Evolutionary conservation across 2,113 vertebrate genomes (phyloP).

Genomic region (Andinoacara biseriatus): DNA sequence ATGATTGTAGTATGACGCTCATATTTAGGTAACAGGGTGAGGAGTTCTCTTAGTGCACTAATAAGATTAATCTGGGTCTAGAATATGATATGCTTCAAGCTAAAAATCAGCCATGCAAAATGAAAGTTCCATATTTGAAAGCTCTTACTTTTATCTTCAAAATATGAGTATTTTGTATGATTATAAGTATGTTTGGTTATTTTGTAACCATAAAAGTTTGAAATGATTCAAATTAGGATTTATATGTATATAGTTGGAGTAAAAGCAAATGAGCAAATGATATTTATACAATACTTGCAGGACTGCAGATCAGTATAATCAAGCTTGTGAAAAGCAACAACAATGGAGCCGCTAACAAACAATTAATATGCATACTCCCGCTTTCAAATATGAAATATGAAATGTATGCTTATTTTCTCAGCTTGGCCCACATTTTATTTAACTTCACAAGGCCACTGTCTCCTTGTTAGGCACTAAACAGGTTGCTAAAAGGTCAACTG

Average conservation of each 20-base stretch:
- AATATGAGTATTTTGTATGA: too few species aligned
- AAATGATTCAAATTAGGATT: not conserved
- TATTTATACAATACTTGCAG: not conserved
- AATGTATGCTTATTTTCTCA: constrained; percentile 7
- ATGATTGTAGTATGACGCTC: not conserved
- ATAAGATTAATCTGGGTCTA: fast-evolving
- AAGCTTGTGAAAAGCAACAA: not conserved
- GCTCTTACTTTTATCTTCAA: not conserved
- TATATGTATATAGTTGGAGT: not conserved
- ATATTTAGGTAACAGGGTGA: not conserved
- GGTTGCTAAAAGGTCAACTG: constrained; percentile 39
- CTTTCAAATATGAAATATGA: not conserved
- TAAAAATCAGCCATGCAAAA: not conserved
- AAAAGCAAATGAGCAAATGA: not conserved
- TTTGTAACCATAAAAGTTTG: not conserved
- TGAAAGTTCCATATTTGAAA: not conserved
- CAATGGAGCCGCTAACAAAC: not conserved
- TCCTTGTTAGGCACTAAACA: constrained; percentile 36
- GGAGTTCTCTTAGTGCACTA: not conserved
- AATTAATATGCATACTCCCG: not conserved
- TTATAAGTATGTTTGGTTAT: not conserved
- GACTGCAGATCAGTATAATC: not conserved
- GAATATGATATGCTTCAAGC: not conserved
- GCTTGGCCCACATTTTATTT: not conserved
- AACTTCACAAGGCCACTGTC: not conserved